Base-by-base conservation (phyloP, 2,113 vertebrate genomes). In the Eurystomus gularis region DNA sequence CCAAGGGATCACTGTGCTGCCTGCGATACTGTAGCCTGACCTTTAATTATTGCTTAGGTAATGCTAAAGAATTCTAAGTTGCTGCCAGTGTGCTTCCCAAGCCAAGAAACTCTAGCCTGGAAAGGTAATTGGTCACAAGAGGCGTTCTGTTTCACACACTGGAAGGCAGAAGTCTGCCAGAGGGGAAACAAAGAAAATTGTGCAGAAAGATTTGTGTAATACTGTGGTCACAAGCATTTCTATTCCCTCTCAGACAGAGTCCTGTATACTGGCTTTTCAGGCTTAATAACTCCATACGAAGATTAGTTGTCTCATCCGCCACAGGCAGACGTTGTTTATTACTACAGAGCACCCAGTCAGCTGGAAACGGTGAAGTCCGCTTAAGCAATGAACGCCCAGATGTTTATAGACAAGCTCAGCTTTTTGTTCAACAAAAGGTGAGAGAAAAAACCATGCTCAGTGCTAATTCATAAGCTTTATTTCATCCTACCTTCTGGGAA, bases 401-500 rank as follows among this genome's bases (percentile, higher is more conserved):
- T 86, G 73, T 75, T 90, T 72, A 57, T 0, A 79, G 65, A 85
- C 44, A 57, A 93, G 35, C 17, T 69, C 61, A 82, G 61, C 49
- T n/a, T 86, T 72, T 89, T 55, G 55, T 48, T 85, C 61, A 46
- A 26, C 9, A 69, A 85, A 80, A 87, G 57, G 81, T 40, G 58
- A 94, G 65, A 75, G 80, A 16, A 80, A 95, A 78, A 48, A 57
- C 29, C 35, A 71, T 3, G 28, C 11, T 65, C 66, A 42, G 52
- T 92, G 75, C 54, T 54, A 75, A 71, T 66, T 58, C 79, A 17
- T 48, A 49, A 76, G 17, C 37, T 73, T 77, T 52, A 42, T 1
- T 83, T 87, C 42, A 72, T 35, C 87, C 92, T 97, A 98, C 98
- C 98, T 98, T 98, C 98, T 80, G 98, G 97, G 88, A 98, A 98